Base-by-base conservation (phyloP, 2,113 vertebrate genomes). In the Coturnix japonica region DNA sequence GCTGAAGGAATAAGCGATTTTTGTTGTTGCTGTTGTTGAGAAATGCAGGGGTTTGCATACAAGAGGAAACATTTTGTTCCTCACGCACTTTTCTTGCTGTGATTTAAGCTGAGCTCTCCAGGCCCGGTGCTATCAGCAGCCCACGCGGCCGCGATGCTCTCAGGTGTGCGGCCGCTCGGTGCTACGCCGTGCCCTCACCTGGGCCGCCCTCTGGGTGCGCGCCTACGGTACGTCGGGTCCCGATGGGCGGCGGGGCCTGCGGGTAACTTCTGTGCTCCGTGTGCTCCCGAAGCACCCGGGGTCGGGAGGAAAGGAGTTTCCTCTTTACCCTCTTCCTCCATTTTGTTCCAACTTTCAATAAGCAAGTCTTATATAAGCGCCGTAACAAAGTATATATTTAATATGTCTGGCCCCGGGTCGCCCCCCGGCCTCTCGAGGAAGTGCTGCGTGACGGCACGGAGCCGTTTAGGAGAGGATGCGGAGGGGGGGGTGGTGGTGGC, bases 281-380 rank as follows among this genome's bases (percentile, higher is more conserved):
- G 37, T 8, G 4, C 83, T 70, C 49, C 39, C 51, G 11, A 87
- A 31, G 47, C 41, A 31, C 31, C 59, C 46, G 41, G 23, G 67
- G 56, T 49, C 85, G 70, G 67, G 76, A 69, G 37, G 73, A 60
- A 64, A 37, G 23, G 82, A 64, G 57, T 60, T 90, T 57, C 61
- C 81, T 78, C 75, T 71, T 85, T 31, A 59, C 85, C 56, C 90
- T 87, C 75, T 89, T 83, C 94, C 95, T 95, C 93, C 93, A 94
- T 95, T 95, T 95, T 95, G 91, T 95, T 96, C 91, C 76, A 92
- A 95, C 87, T 96, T 94, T 87, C 91, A 92, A 89, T 73, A 87
- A 88, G 59, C 28, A 19, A 71, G 69, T 51, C 80, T 96, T 94
- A 86, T 51, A 71, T 71, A 89, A 84, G 84, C 65, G 73, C 47